These are phyloP conservation scores for Colinus virginianus DNA, from an alignment of 2,113 vertebrate species.

Conservation along the genomic window DNA sequence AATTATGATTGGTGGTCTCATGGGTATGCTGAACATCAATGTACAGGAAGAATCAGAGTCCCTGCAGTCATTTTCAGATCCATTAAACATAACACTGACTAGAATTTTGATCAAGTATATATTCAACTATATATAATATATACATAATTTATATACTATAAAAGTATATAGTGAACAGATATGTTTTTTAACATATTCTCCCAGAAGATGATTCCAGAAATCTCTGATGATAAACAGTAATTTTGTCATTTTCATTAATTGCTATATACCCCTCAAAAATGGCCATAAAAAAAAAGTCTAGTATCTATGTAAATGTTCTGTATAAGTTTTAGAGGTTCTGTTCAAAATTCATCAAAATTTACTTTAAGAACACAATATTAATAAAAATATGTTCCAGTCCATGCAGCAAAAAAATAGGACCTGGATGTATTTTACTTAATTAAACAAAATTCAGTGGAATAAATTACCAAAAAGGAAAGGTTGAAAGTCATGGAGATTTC, in stretches of 20 bases:
- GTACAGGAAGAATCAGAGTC: neutral
- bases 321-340: neutral
- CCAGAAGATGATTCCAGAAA: neutral
- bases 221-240: neutral
- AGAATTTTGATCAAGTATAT: neutral
- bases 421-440: neutral
- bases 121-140: neutral
- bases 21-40: neutral
- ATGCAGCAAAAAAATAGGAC: neutral
- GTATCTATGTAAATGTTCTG: neutral
- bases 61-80: neutral
- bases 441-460: neutral
- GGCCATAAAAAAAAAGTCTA: neutral
- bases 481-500: neutral
- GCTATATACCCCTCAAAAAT: neutral
- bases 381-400: neutral
- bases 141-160: no score
- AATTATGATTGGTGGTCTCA: neutral
- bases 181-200: neutral
- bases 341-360: neutral
- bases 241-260: neutral
- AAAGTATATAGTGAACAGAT: neutral
- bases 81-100: neutral
- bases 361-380: neutral
- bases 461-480: neutral